phyloP scores from a whole-genome alignment of 2,113 vertebrate species.

The Tringa solitaria region DNA sequence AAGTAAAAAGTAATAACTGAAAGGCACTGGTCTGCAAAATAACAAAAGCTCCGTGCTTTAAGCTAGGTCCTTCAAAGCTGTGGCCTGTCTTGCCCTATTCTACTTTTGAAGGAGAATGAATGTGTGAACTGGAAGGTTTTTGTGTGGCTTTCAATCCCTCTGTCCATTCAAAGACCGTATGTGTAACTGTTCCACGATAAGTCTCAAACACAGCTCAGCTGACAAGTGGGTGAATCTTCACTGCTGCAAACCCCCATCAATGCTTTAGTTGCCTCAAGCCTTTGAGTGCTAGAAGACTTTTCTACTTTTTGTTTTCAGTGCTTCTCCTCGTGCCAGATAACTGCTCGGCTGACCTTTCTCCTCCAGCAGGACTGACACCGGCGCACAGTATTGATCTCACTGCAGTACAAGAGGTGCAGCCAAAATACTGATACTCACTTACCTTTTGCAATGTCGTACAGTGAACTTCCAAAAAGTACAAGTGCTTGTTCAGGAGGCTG shows the following conservation, averaged over 20 bases:
- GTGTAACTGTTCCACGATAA: background rate
- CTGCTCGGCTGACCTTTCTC: background rate
- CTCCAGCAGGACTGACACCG: background rate
- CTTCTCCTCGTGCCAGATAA: background rate
- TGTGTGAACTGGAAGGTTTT: background rate
- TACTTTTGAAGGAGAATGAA: background rate
- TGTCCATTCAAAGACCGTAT: fast-evolving
- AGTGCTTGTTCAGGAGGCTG: constrained; percentile 34
- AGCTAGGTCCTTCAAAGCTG: background rate
- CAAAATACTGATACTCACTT: background rate
- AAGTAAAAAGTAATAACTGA: background rate
- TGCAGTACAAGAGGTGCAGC: constrained; percentile 9
- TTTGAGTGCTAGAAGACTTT: background rate
- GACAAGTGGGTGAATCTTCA: background rate
- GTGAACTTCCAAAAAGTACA: constrained; percentile 34
- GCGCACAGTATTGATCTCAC: constrained; percentile 32
- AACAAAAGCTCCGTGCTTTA: background rate
- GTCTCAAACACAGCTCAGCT: background rate
- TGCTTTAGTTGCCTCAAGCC: background rate
- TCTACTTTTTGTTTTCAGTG: background rate
- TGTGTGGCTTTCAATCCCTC: background rate
- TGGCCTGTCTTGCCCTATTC: background rate
- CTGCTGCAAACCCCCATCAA: background rate
- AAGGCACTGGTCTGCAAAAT: background rate
- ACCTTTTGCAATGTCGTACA: background rate